A percentile compares a stretch with the other conserved stretches of the same genome.
Conservation (phyloP, 1,140 invertebrate genomes). For the Sitophilus oryzae region DNA sequence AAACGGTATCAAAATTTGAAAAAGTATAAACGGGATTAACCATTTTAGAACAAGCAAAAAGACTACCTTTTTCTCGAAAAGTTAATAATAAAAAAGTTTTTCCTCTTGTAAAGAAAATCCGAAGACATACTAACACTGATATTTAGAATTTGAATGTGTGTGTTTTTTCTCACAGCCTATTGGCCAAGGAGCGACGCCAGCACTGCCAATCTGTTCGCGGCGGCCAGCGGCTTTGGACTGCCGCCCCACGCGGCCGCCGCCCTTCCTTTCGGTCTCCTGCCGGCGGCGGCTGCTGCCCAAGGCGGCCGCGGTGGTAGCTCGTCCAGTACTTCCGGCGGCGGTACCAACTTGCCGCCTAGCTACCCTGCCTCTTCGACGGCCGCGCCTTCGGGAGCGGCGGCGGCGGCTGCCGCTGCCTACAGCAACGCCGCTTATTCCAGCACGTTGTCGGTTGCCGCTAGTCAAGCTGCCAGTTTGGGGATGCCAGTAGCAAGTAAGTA, state of each 20-base stretch:
- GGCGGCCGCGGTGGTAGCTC: constrained; percentile 19
- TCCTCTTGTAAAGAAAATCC: too few relatives aligned
- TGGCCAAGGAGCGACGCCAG: constrained; percentile 53
- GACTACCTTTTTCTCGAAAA: too few relatives aligned
- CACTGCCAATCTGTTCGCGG: constrained; percentile 48
- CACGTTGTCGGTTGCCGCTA: constrained; percentile 71
- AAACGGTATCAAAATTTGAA: too few relatives aligned
- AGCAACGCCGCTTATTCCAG: constrained; percentile 59
- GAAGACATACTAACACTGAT: too few relatives aligned
- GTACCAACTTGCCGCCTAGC: constrained; percentile 42
- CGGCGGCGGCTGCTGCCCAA: constrained; percentile 13
- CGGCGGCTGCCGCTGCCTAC: constrained; percentile 44
- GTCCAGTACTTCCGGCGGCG: constrained; percentile 23
- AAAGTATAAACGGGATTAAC: too few relatives aligned
- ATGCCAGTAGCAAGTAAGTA: constrained; percentile 59
- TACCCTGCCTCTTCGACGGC: constrained; percentile 45
- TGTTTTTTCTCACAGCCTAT: constrained; percentile 52
- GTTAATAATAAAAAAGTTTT: too few relatives aligned
- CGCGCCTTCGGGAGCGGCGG: constrained; percentile 41
- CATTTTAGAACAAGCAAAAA: too few relatives aligned
- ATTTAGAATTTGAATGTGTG: background rate
- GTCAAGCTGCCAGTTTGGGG: constrained; percentile 70
- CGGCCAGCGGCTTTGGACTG: constrained; percentile 50
- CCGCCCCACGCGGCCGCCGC: constrained; percentile 49
- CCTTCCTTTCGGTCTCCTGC: constrained; percentile 41